Conservation (phyloP, 2,797 vertebrate genomes). For the Diceros bicornis region DNA sequence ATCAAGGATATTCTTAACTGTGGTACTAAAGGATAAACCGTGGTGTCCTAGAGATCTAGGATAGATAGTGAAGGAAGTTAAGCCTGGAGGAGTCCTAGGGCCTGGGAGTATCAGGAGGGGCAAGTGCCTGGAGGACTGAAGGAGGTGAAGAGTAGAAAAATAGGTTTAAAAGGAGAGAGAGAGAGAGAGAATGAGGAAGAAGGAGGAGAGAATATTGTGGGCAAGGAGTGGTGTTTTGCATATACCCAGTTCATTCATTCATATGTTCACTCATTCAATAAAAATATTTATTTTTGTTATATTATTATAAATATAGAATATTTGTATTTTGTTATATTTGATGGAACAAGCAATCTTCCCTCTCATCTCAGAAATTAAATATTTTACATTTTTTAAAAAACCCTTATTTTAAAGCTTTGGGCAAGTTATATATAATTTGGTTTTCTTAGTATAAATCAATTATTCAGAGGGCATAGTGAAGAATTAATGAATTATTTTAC, state of each 20-base stretch:
- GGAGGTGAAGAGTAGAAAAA: not conserved
- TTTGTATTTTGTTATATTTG: conserved; percentile 47
- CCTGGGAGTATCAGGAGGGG: not conserved
- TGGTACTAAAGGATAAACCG: not conserved
- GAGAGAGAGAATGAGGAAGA: too few species aligned
- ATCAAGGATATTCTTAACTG: not conserved
- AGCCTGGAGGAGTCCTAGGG: not conserved
- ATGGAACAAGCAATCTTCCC: not conserved
- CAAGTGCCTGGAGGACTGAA: not conserved
- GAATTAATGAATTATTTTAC: not conserved
- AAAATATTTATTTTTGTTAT: conserved; percentile 13
- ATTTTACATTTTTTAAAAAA: not conserved
- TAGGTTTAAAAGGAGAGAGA: not conserved
- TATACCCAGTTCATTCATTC: not conserved
- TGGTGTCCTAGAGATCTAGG: not conserved
- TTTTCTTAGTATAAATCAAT: not conserved
- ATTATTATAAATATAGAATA: not conserved
- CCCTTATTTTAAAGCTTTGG: not conserved
- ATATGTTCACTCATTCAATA: not conserved
- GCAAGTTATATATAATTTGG: not conserved
- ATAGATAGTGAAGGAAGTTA: not conserved
- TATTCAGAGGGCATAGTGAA: not conserved
- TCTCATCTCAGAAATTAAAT: conserved; percentile 30
- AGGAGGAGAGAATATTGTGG: not conserved
- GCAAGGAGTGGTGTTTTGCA: not conserved